Evolutionary conservation across 1,140 invertebrate genomes (phyloP).

Genomic region (Drosophila ironensis): DNA sequence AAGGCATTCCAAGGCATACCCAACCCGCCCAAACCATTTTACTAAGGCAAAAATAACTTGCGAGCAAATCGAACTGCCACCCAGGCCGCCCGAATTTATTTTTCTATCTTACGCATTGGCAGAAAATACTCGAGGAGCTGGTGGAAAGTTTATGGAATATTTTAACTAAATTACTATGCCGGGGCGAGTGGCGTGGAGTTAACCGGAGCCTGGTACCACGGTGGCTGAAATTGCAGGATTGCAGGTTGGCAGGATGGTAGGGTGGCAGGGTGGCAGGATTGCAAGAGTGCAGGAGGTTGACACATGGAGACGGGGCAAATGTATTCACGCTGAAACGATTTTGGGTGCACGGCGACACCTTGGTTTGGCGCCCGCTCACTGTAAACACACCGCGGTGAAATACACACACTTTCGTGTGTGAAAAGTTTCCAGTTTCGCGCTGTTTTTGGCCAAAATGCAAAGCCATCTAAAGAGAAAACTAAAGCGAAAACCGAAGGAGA

Average conservation of each 20-base stretch:
- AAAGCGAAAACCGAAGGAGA: constrained; percentile 12
- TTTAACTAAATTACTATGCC: constrained; percentile 40
- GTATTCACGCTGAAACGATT: constrained; percentile 79
- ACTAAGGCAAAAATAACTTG: constrained; percentile 24
- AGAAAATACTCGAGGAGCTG: constrained; percentile 24
- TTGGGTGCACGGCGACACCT: constrained; percentile 76
- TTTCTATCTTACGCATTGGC: constrained; percentile 25
- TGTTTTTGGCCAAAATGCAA: constrained; percentile 74
- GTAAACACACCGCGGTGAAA: constrained; percentile 55
- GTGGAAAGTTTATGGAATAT: constrained; percentile 34
- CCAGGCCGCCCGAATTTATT: constrained; percentile 25
- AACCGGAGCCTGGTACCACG: constrained; percentile 29
- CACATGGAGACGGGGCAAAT: constrained; percentile 53
- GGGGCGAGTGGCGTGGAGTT: constrained; percentile 5
- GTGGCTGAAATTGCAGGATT: constrained; percentile 30
- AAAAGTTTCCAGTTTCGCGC: constrained; percentile 71
- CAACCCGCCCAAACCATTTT: not conserved
- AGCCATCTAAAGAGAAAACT: constrained; percentile 12
- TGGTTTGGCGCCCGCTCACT: constrained; percentile 78
- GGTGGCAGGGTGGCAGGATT: not conserved
- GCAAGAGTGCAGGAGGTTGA: constrained; percentile 3
- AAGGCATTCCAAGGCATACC: constrained; percentile 3
- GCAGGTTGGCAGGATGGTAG: not conserved
- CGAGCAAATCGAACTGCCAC: constrained; percentile 7
- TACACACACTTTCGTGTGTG: constrained; percentile 53